Base-by-base conservation (phyloP, 2,888 invertebrate genomes). In the Latrodectus elegans region DNA sequence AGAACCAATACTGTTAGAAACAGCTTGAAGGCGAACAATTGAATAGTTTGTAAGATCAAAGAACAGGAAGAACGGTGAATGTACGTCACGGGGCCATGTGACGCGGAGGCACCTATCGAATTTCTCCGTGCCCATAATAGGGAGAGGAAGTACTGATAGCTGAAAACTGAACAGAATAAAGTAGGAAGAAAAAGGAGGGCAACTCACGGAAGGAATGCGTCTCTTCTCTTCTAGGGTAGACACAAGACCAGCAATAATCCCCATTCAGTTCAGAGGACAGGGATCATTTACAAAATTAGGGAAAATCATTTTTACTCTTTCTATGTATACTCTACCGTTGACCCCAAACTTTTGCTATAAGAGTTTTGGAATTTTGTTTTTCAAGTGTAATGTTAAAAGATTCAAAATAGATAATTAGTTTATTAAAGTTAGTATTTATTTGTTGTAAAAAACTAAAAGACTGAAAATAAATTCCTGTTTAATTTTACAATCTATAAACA, bases 71-170 rank as follows among this genome's bases (percentile, higher is more conserved):
- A 84, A 65, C 51, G 26, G 52, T 26, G 52, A 14, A 26, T 15
- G 65, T 77, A 82, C 87, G 87, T 87, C 87, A 87, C 70, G 10
- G 9, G 64, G 64, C 53, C 87, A 82, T 81, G 82, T 83, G 87
- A 82, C 52, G 22, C 17, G 10, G 15, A n/a, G 73, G 78, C 78
- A 78, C 82, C 82, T 87, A 87, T 87, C 87, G 87, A 74, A 67
- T 87, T 87, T 82, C 87, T 17, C 78, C 73, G 78, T 87, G 87
- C 60, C 87, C 87, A 87, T 87, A 87, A 78, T 82, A 87, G 87
- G 87, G 77, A 82, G 82, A 82, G 82, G 72, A 76, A 75, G 81
- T 81, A 72, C 86, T 75, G 81, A 85, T 85, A 73, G 84, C 79
- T 68, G 68, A 49, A 70, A 72, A 70, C 52, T 26, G 70, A 70